Base-by-base conservation (phyloP, 2,113 vertebrate species). In the Cyrtonyx montezumae region DNA sequence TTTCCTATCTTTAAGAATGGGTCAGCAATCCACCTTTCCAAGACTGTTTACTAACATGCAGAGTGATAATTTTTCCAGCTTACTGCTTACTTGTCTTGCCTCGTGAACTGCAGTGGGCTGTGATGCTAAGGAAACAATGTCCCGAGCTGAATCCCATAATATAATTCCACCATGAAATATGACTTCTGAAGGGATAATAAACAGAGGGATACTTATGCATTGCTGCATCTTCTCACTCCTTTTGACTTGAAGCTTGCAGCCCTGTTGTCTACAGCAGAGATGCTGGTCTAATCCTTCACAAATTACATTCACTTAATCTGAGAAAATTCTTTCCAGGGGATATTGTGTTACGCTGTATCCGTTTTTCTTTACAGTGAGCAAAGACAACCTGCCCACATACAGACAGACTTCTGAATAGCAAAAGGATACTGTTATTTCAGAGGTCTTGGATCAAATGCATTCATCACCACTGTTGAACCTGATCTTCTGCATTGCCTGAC, bases 211-310 rank as follows among this genome's bases (percentile, higher is more conserved):
- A 70, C 55, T 83, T 43, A 32, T 2, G n/a, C 56, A 40, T 48
- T 66, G 76, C 56, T 86, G 0, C 51, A 66, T 68, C 69, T 91
- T 83, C 83, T 85, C 43, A 68, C 16, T 95, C 46, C 45, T 70
- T 79, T 76, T 79, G 75, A 42, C 43, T 74, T 79, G 63, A 51
- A 90, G 70, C 67, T 84, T 81, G n/a, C 63, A 74, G 71, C 25
- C 56, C 36, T n/a, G n/a, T 87, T 91, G 79, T 85, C 89, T 88
- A 71, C 79, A 65, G 37, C 45, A 40, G 0, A 0, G 20, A 48
- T 95, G 67, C 76, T 87, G 73, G 87, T 93, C 56, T 90, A 91
- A 94, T 89, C 79, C 84, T 86, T 71, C 43, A 34, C 7, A 2
- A 90, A 63, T 68, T 83, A 18, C 48, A 74, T 81, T 79, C 70